Base-by-base conservation (phyloP, 2,797 vertebrate species). In the Peromyscus attwateri region DNA sequence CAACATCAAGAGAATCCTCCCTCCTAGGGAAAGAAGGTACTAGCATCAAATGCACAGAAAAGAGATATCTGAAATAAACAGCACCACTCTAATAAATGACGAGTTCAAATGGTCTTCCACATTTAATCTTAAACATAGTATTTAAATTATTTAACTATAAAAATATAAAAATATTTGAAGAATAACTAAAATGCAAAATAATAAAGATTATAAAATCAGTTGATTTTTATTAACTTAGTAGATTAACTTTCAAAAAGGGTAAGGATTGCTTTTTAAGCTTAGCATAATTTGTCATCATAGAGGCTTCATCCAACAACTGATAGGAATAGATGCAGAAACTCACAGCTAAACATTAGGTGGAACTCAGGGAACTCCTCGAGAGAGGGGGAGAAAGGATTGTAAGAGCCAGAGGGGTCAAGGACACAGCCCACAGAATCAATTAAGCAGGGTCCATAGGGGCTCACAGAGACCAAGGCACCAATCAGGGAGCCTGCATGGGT, bases 1-100 rank as follows among this genome's bases (percentile, higher is more conserved):
- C 99, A 40, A 99, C 98, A 76, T 99, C 99, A 29, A 99, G 98
- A 96, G 98, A 99, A 95, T 96, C 98, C 43, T 99, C 98, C 40
- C 98, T 99, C 97, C 99, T 99, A 97, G 27, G 16, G 93, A 95
- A 90, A 96, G 93, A 77, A 60, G 80, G 76, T 17, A n/a, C 82
- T 95, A 68, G 10, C 21, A 94, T 25, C 88, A 60, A 79, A 88
- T 92, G 37, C 13, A 43, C 1, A n/a, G 25, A 31, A 52, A 87
- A 49, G n/a, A 31, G 21, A 84, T 55, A 34, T 7, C 19, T 70
- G 40, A 71, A 8, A 92, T 13, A 29, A 29, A 37, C 10, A 73
- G n/a, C 52, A 94, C 8, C 25, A 57, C 11, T 71, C 0, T 90
- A 31, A 92, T 75, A 77, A 96, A 79, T 52, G 90, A 71, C 34